Conservation (phyloP, 1,140 invertebrate genomes). For the Drosophila nasuta region DNA sequence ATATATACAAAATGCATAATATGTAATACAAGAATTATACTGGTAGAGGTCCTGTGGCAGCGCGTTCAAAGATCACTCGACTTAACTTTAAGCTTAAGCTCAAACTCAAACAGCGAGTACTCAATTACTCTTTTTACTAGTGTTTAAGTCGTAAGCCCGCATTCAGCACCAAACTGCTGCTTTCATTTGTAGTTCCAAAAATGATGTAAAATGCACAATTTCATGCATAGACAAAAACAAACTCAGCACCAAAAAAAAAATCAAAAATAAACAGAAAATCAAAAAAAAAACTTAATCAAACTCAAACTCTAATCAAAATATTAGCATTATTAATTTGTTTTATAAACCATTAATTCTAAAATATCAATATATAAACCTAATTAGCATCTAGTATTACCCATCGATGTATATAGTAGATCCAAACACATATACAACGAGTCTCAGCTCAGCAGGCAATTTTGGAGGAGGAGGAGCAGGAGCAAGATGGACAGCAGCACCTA, state of each 20-base stretch:
- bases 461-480: slow-evolving; percentile 51
- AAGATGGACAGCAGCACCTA: slow-evolving; percentile 47
- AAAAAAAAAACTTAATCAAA: background rate
- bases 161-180: slow-evolving; percentile 35
- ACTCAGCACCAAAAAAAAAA: slow-evolving; percentile 34
- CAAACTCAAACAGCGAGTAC: slow-evolving; percentile 15
- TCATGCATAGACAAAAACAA: slow-evolving; percentile 21
- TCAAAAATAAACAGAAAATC: background rate
- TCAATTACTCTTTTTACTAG: slow-evolving; percentile 1
- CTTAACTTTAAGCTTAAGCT: slow-evolving; percentile 37
- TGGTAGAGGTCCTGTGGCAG: slow-evolving; percentile 58
- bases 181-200: slow-evolving; percentile 33
- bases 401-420: slow-evolving; percentile 30
- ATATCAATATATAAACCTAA: slow-evolving; percentile 43
- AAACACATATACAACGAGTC: slow-evolving; percentile 21
- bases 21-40: slow-evolving; percentile 6
- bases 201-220: slow-evolving; percentile 38
- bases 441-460: slow-evolving; percentile 42
- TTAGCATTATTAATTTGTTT: slow-evolving; percentile 33
- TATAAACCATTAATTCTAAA: slow-evolving; percentile 41
- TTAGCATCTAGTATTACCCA: slow-evolving; percentile 43
- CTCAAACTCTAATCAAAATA: slow-evolving; percentile 5
- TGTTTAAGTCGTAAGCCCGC: slow-evolving; percentile 45
- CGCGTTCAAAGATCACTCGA: slow-evolving; percentile 14
- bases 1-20: background rate